Conservation (phyloP, 1,140 invertebrate genomes). For the Pseudomyrmex concolor region DNA sequence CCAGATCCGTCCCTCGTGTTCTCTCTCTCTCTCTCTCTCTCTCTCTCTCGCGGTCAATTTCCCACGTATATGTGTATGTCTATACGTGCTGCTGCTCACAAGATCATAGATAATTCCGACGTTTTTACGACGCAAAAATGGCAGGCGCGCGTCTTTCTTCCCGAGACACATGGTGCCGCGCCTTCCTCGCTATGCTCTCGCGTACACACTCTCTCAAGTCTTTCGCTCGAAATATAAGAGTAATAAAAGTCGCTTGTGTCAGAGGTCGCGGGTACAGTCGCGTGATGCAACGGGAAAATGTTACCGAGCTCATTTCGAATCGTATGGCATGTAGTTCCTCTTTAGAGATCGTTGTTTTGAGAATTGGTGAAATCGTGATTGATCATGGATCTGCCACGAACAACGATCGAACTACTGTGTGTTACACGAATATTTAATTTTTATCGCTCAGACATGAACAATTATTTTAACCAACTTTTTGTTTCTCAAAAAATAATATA, state of each 20-base stretch:
- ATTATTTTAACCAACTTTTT: not conserved
- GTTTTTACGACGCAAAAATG: constrained; percentile 46
- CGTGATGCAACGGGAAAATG: constrained; percentile 42
- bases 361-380: not conserved
- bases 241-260: constrained; percentile 41
- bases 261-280: constrained; percentile 24
- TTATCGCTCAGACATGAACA: not conserved
- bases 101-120: constrained; percentile 54
- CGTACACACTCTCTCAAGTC: not conserved
- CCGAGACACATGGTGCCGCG: constrained; percentile 28
- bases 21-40: not conserved
- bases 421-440: not conserved
- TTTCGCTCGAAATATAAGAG: constrained; percentile 28
- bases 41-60: constrained; percentile 21
- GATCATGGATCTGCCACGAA: not conserved
- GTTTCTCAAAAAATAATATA: too few species aligned
- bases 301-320: not conserved
- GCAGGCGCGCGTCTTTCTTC: constrained; percentile 51
- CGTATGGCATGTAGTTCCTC: not conserved
- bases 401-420: not conserved
- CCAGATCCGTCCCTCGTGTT: constrained; percentile 19
- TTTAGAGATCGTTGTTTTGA: constrained; percentile 12
- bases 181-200: constrained; percentile 4
- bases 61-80: constrained; percentile 18
- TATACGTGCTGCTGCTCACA: constrained; percentile 8